A percentile compares a stretch with the other conserved stretches of the same genome.
Conservation (phyloP, 1,140 invertebrate genomes). For the Aphis craccivora region DNA sequence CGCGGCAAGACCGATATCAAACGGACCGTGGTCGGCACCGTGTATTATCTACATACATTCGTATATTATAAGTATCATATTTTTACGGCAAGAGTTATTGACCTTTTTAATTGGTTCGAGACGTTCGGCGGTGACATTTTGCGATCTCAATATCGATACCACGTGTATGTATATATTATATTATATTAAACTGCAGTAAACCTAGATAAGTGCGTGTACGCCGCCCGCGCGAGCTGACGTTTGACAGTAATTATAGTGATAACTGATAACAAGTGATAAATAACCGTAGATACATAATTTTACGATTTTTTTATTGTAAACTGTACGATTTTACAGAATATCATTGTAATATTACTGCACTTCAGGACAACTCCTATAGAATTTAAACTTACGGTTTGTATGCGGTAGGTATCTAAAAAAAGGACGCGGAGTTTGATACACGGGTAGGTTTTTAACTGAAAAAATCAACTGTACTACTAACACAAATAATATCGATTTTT, state of each 20-base stretch:
- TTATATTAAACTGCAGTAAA: background rate
- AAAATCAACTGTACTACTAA: too few relatives aligned
- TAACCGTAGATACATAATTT: background rate
- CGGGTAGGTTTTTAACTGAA: too few relatives aligned
- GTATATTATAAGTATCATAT: background rate
- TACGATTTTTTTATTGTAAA: background rate
- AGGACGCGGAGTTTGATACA: too few relatives aligned
- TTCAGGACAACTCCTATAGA: background rate
- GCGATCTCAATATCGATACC: conserved; percentile 29
- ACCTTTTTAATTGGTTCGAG: conserved; percentile 55
- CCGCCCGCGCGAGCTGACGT: background rate
- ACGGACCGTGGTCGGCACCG: background rate
- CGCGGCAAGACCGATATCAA: conserved; percentile 20
- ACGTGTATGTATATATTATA: background rate
- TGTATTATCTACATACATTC: background rate
- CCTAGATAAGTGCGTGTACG: background rate
- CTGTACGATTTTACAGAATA: background rate
- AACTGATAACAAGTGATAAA: background rate
- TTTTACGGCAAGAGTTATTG: conserved; percentile 30
- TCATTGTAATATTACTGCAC: background rate
- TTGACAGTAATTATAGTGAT: background rate
- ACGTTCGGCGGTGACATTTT: conserved; percentile 30
- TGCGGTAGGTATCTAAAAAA: too few relatives aligned
- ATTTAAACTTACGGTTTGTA: background rate
- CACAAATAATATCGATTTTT: too few relatives aligned